Conservation (phyloP, 2,888 invertebrate species). For the Atrina japonica region DNA sequence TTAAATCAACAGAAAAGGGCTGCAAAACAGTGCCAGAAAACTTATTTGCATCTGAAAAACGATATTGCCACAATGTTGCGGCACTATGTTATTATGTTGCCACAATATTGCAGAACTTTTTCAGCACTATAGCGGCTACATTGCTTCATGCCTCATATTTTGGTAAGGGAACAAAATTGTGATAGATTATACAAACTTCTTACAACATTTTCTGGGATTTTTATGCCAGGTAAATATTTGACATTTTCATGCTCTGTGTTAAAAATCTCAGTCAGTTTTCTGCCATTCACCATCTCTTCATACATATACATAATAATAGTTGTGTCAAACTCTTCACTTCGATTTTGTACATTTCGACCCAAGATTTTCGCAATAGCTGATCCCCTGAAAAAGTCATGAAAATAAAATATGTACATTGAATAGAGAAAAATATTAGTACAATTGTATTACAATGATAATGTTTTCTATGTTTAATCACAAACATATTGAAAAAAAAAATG, state of each 20-base stretch:
- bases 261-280: conserved; percentile 98
- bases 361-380: conserved; percentile 99
- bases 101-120: too few species aligned
- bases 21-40: too few species aligned
- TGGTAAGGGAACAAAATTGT: background rate
- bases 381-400: conserved; percentile 84
- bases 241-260: conserved; percentile 99
- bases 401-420: too few species aligned
- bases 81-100: too few species aligned
- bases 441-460: too few species aligned
- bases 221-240: conserved; percentile 98
- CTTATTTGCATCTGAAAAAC: too few species aligned
- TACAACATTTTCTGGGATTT: conserved; percentile 96
- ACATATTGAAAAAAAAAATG: too few species aligned
- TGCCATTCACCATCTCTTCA: conserved; percentile 93
- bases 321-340: conserved; percentile 88
- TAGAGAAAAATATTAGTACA: too few species aligned
- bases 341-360: conserved; percentile 90
- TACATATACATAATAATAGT: conserved; percentile 92
- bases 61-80: background rate
- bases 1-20: too few species aligned
- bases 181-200: conserved; percentile 81
- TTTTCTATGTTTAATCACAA: too few species aligned
- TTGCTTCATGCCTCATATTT: background rate
- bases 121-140: too few species aligned